These are phyloP conservation scores for Serranus cabrilla DNA, from an alignment of 2,797 vertebrate species.

Conservation along the genomic window DNA sequence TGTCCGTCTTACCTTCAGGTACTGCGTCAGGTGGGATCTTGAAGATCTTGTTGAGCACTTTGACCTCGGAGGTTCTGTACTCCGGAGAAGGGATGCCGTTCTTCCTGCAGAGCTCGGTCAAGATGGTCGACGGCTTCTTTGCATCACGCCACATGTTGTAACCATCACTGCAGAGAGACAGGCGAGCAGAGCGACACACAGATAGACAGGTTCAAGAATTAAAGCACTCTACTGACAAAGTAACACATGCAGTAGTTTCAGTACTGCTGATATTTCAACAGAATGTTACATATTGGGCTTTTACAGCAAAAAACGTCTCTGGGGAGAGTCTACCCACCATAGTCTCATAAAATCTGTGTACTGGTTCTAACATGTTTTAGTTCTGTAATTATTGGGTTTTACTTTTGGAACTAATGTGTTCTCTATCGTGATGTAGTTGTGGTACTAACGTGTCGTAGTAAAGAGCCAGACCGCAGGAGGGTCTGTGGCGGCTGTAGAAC, in stretches of 20 bases:
- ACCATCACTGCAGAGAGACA: slow-evolving; percentile 83
- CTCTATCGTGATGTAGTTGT: not conserved
- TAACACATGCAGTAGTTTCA: not conserved
- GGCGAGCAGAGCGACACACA: not conserved
- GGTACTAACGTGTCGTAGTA: slow-evolving; percentile 89
- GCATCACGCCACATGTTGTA: slow-evolving; percentile 93
- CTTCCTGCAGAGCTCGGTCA: slow-evolving; percentile 91
- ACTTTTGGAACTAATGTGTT: not conserved
- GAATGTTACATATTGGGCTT: too few relatives aligned
- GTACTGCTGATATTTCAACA: too few relatives aligned
- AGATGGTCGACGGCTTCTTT: slow-evolving; percentile 90
- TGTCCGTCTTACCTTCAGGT: slow-evolving; percentile 86
- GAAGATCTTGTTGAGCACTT: slow-evolving; percentile 95
- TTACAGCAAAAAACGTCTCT: too few relatives aligned
- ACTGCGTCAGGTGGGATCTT: slow-evolving; percentile 89
- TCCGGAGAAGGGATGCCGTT: slow-evolving; percentile 88
- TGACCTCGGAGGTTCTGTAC: slow-evolving; percentile 89
- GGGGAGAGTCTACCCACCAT: too few relatives aligned
- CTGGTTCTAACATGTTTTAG: not conserved
- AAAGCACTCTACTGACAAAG: not conserved
- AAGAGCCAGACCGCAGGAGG: slow-evolving; percentile 90
- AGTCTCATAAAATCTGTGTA: too few relatives aligned
- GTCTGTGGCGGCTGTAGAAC: slow-evolving; percentile 94
- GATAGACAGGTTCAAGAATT: not conserved
- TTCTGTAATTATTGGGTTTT: not conserved